Conservation (phyloP, 2,113 vertebrate genomes). For the Leptodactylus fuscus region DNA sequence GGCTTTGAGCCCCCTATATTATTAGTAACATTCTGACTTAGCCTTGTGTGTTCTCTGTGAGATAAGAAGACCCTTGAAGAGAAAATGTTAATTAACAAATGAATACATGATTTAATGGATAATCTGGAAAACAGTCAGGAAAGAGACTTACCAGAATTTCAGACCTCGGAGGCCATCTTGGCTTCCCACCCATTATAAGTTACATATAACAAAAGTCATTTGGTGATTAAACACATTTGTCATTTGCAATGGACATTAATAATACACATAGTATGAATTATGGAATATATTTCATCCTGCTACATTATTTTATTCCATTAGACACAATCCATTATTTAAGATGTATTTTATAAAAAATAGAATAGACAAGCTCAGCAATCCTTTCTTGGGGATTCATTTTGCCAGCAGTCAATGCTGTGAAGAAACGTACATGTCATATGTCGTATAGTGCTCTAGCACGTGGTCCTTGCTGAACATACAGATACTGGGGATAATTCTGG, state of each 20-base stretch:
- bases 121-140: constrained; percentile 9
- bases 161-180: neutral
- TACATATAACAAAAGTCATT: neutral
- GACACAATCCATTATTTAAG: neutral
- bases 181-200: neutral
- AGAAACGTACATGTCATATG: neutral
- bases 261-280: constrained; percentile 17
- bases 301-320: constrained; percentile 2
- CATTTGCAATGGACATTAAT: neutral
- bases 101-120: neutral
- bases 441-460: neutral
- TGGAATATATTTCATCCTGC: neutral
- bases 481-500: too few species aligned
- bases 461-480: neutral
- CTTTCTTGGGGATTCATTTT: neutral
- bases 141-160: neutral
- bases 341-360: neutral
- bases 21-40: neutral
- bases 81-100: neutral
- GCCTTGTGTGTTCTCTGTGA: neutral
- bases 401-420: neutral
- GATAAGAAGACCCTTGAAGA: neutral
- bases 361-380: neutral
- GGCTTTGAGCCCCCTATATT: neutral
- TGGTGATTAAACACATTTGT: constrained; percentile 12